Percentiles rank a stretch among this genome's conserved stretches.
These are phyloP conservation scores for Patella pellucida DNA, from an alignment of 2,888 invertebrate genomes.

Conservation along the genomic window DNA sequence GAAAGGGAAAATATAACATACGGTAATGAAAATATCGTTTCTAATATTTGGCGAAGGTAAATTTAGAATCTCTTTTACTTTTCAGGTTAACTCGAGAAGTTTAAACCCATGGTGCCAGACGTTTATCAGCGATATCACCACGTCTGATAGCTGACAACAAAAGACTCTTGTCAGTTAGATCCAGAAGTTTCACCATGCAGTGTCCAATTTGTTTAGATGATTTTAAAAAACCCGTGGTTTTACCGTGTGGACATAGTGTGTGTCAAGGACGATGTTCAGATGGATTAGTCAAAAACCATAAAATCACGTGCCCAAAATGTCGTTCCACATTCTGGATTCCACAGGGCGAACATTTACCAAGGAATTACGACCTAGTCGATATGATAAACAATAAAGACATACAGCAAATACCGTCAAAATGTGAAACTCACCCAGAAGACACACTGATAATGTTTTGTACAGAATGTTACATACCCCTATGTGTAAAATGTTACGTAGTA, in stretches of 20 bases:
- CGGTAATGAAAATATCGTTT: too few relatives aligned
- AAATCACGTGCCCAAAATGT: constrained; percentile 16
- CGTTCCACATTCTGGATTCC: constrained; percentile 12
- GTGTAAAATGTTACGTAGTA: constrained; percentile 14
- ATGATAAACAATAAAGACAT: background rate
- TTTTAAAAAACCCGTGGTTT: constrained; percentile 13
- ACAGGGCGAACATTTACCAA: constrained; percentile 13
- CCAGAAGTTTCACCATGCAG: background rate
- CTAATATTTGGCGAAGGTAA: too few relatives aligned
- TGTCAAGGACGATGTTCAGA: constrained; percentile 8
- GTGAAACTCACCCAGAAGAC: constrained; percentile 14
- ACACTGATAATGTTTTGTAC: constrained; percentile 16
- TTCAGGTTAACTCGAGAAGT: too few relatives aligned
- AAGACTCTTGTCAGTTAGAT: too few relatives aligned
- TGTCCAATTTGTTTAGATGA: constrained; percentile 17
- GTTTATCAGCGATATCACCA: too few relatives aligned
- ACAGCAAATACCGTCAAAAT: background rate
- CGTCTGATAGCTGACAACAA: too few relatives aligned
- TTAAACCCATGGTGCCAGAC: too few relatives aligned
- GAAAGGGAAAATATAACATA: too few relatives aligned
- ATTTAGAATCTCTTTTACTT: too few relatives aligned
- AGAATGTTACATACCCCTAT: constrained; percentile 10
- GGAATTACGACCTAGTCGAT: constrained; percentile 15
- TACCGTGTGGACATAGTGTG: constrained; percentile 17
- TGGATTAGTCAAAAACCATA: constrained; percentile 1